These are phyloP conservation scores for Leuctra nigra DNA, from an alignment of 2,888 invertebrate genomes.

Conservation along the genomic window DNA sequence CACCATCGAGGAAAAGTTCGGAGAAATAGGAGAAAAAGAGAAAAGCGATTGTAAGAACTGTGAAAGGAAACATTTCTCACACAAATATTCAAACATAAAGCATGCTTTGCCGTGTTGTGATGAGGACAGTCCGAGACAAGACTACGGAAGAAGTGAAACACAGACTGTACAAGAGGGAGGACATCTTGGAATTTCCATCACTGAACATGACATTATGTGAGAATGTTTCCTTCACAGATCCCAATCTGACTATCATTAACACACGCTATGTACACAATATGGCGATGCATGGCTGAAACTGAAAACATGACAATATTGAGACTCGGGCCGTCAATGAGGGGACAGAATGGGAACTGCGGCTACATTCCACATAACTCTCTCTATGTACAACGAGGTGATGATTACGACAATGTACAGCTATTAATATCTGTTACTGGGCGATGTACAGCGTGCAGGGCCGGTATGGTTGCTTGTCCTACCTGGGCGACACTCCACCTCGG, in stretches of 20 bases:
- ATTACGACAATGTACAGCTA: conserved; percentile 23
- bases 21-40: conserved; percentile 42
- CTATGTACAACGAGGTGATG: conserved; percentile 35
- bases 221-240: conserved; percentile 72
- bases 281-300: conserved; percentile 27
- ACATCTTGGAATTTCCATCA: conserved; percentile 4
- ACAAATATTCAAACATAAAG: conserved; percentile 43
- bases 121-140: conserved; percentile 38
- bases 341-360: conserved; percentile 58
- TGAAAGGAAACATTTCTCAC: conserved; percentile 79
- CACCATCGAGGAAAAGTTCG: conserved; percentile 33
- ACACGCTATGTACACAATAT: no score
- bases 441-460: background rate
- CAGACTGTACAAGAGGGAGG: no score
- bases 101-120: conserved; percentile 50
- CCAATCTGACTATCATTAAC: conserved; percentile 55
- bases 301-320: conserved; percentile 24
- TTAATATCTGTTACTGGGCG: conserved; percentile 20
- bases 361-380: conserved; percentile 50
- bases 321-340: conserved; percentile 17
- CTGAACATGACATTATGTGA: conserved; percentile 45
- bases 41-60: conserved; percentile 79
- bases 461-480: conserved; percentile 42
- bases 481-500: conserved; percentile 63
- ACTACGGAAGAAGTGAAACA: conserved; percentile 25